These are phyloP conservation scores for Lanistes nyassanus DNA, from an alignment of 1,140 invertebrate genomes.

Conservation along the genomic window DNA sequence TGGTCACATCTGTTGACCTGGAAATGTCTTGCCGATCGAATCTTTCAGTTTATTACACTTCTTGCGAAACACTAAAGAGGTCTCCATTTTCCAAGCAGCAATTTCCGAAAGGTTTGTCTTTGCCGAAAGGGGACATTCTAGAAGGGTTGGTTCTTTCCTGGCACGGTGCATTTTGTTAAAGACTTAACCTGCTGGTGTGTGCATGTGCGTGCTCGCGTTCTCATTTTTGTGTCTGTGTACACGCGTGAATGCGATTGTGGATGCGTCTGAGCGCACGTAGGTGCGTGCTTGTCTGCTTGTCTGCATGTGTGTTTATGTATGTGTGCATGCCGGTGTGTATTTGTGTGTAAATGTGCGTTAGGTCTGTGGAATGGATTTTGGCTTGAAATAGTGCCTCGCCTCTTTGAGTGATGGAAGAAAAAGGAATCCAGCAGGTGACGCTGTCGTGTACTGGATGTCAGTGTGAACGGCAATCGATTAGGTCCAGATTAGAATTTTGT, in stretches of 20 bases:
- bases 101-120: neutral
- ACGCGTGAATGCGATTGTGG: slow-evolving; percentile 1
- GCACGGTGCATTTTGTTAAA: too few relatives aligned
- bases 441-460: too few relatives aligned
- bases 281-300: neutral
- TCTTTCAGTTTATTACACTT: neutral
- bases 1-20: too few relatives aligned
- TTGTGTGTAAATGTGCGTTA: too few relatives aligned
- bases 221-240: slow-evolving; percentile 1
- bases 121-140: neutral
- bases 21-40: neutral
- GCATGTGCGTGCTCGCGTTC: neutral
- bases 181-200: neutral
- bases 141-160: neutral
- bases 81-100: neutral
- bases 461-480: too few relatives aligned
- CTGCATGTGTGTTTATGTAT: slow-evolving; percentile 5
- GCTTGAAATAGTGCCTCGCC: too few relatives aligned
- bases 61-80: neutral
- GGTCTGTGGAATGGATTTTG: too few relatives aligned
- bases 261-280: neutral
- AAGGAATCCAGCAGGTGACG: too few relatives aligned
- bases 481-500: too few relatives aligned
- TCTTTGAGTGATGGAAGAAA: too few relatives aligned
- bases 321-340: neutral